Evolutionary conservation across 2,888 invertebrate genomes (phyloP), one percentile per base, ranked within the genome.

Genomic region (Pocota personata): DNA sequence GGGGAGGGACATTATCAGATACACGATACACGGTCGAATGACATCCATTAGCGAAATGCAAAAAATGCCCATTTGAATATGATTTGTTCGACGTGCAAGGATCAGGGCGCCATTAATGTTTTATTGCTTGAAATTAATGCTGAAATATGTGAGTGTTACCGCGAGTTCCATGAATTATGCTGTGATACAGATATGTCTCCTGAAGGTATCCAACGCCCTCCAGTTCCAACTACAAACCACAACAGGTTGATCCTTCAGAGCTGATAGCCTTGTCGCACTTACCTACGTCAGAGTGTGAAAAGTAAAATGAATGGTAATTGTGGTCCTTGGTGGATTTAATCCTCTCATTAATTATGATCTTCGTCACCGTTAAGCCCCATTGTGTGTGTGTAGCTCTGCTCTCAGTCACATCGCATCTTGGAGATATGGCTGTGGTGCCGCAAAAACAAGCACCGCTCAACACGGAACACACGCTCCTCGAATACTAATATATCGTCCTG

Each of bases 221-320:
- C 43, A 43, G 12, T 8, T 52, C 52, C 43, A 43, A 14, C 32
- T 19, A n/a, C 46, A 16, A n/a, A 46, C 75, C 69, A 79, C 84
- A 80, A 84, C 84, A 84, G 84, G 84, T 84, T 84, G 75, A 84
- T 71, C 55, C 69, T 37, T 55, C 14, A n/a, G 37, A 62, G 69
- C 40, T 79, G 80, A 80, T 80, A 64, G 83, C 73, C 50, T 30
- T 75, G 73, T 79, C 75, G 62, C 73, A 69, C 69, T 73, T 75
- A 69, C 52, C 69, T 32, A 50, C 58, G 78, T 78, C 72, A 78
- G 16, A 64, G 52, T 69, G 69, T 32, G 69, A 84, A 84, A 84
- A 84, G 84, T 71, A 80, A 80, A 84, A 84, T 80, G 75, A 60
- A 84, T 84, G 80, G 80, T 80, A 80, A 84, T 84, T 84, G 84